phyloP scores from a whole-genome alignment of 2,113 vertebrate species.

The Chrysochloris asiatica region DNA sequence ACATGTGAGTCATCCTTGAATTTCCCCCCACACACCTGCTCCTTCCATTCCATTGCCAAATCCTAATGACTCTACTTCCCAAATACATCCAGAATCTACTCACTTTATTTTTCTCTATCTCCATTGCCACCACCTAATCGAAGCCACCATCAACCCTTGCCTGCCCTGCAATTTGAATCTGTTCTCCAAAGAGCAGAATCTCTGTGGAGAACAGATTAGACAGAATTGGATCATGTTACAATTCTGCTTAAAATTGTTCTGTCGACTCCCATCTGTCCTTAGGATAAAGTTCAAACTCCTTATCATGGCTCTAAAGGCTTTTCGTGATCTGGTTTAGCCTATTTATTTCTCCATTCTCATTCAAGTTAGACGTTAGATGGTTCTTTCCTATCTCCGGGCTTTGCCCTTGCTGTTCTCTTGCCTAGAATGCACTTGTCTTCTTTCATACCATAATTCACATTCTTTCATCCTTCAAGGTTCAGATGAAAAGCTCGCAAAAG shows the following conservation, averaged over 20 bases:
- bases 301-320: background rate
- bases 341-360: background rate
- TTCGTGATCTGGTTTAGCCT: background rate
- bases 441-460: background rate
- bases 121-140: background rate
- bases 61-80: background rate
- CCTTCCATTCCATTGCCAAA: background rate
- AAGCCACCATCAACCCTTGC: background rate
- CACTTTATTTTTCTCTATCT: background rate
- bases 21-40: background rate
- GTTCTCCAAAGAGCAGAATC: background rate
- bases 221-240: background rate
- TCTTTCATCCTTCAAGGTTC: background rate
- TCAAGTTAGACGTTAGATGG: background rate
- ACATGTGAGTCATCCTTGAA: background rate
- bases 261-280: background rate
- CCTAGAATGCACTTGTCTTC: background rate
- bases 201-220: background rate
- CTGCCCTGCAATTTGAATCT: background rate
- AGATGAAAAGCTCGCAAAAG: background rate
- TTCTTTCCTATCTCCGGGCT: background rate
- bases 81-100: background rate
- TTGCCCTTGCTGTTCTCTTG: background rate
- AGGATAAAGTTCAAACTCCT: background rate
- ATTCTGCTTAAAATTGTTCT: background rate